Percentiles rank a stretch among this genome's conserved stretches.
Conservation (phyloP, 2,113 vertebrate genomes). For the Centropus unirufus region DNA sequence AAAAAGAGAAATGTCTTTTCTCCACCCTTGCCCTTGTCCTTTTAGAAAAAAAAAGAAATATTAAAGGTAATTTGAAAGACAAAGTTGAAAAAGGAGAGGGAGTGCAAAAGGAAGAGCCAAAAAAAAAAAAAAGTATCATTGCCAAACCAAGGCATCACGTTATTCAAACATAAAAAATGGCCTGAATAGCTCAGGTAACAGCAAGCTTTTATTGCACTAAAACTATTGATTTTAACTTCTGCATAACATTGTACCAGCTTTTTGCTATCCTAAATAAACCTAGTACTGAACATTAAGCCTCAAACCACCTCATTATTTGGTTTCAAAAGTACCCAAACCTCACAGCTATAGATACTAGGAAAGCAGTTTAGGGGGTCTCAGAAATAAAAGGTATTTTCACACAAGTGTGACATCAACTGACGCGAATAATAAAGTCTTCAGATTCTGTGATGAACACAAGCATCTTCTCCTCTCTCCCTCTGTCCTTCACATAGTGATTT, state of each 20-base stretch:
- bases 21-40: not conserved
- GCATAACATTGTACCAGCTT: not conserved
- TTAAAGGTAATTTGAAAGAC: not conserved
- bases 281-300: not conserved
- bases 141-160: not conserved
- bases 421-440: not conserved
- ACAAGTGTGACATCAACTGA: not conserved
- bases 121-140: not conserved
- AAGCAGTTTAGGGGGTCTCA: not conserved
- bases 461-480: not conserved
- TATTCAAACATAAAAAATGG: not conserved
- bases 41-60: not conserved
- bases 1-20: not conserved
- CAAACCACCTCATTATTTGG: not conserved
- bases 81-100: not conserved
- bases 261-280: conserved; percentile 2
- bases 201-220: not conserved
- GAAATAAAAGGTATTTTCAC: not conserved
- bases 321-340: not conserved
- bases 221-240: not conserved
- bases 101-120: not conserved
- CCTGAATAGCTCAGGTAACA: not conserved
- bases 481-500: not conserved
- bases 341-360: not conserved
- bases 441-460: not conserved